Conservation (phyloP, 2,888 invertebrate species). For the Therioaphis trifolii region DNA sequence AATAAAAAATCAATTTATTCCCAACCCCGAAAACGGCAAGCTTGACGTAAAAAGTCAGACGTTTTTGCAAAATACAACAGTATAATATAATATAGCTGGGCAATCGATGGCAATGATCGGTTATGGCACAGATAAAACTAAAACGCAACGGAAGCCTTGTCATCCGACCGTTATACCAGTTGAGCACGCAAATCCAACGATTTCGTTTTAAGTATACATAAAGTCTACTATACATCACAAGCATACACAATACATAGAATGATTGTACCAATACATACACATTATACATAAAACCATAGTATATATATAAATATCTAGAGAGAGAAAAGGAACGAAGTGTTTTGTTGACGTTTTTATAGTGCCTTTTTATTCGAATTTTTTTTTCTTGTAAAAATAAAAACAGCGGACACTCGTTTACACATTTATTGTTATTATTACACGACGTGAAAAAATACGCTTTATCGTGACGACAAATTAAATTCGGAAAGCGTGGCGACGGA, state of each 20-base stretch:
- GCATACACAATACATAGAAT: background rate
- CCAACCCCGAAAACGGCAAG: background rate
- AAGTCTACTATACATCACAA: too few relatives aligned
- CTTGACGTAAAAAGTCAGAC: background rate
- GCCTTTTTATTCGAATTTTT: background rate
- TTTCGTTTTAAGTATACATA: background rate
- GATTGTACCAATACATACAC: too few relatives aligned
- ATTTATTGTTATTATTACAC: background rate
- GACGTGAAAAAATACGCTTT: background rate
- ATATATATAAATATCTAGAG: too few relatives aligned
- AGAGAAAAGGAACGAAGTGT: too few relatives aligned
- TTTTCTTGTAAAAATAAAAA: background rate
- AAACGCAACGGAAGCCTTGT: background rate
- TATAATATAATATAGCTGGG: background rate
- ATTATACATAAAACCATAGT: too few relatives aligned
- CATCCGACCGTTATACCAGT: background rate
- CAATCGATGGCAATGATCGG: background rate
- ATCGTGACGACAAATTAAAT: background rate
- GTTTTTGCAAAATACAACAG: background rate
- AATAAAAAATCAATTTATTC: background rate
- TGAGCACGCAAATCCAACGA: constrained; percentile 5
- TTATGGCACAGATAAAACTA: background rate
- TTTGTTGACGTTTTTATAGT: background rate
- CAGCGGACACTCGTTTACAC: background rate
- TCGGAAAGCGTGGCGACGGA: background rate